Evolutionary conservation across 1,140 invertebrate genomes (phyloP).

Genomic region (Lithobius niger): DNA sequence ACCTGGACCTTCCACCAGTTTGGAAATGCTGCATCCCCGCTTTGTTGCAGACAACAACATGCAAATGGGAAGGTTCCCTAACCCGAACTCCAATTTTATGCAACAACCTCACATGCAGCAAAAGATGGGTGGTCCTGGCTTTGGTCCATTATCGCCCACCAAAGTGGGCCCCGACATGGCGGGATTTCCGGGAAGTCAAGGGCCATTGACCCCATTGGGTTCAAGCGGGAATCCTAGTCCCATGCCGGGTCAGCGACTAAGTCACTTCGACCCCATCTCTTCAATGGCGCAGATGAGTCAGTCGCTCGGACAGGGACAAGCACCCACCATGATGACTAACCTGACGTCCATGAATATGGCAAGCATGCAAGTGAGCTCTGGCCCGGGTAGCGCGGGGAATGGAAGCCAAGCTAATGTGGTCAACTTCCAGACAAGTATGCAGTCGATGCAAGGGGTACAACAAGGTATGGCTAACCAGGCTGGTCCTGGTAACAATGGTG

Average conservation of each 20-base stretch:
- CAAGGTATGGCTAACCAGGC: conserved; percentile 18
- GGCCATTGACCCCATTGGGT: conserved; percentile 1
- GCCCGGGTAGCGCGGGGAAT: conserved; percentile 36
- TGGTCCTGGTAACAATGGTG: conserved; percentile 29
- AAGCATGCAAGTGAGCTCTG: conserved; percentile 36
- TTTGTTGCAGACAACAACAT: conserved; percentile 14
- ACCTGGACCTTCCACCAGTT: neutral
- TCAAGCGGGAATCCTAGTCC: conserved; percentile 14
- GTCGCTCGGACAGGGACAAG: conserved; percentile 56
- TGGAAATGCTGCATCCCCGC: conserved; percentile 15
- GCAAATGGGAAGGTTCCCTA: conserved; percentile 9
- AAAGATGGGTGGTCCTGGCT: conserved; percentile 17
- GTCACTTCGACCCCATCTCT: conserved; percentile 79
- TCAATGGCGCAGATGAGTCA: conserved; percentile 89
- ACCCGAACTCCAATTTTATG: conserved; percentile 2
- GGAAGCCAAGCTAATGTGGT: conserved; percentile 30
- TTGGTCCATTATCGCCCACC: conserved; percentile 16
- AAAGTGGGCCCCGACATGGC: conserved; percentile 18
- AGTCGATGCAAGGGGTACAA: conserved; percentile 23
- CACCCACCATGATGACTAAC: conserved; percentile 17
- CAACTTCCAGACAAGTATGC: conserved; percentile 30
- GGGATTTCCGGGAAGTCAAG: neutral
- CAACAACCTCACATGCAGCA: conserved; percentile 20
- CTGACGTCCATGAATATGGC: conserved; percentile 31
- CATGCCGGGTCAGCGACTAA: conserved; percentile 16